Evolutionary conservation across 2,888 invertebrate species (phyloP).

Genomic region (Protonemura montana): DNA sequence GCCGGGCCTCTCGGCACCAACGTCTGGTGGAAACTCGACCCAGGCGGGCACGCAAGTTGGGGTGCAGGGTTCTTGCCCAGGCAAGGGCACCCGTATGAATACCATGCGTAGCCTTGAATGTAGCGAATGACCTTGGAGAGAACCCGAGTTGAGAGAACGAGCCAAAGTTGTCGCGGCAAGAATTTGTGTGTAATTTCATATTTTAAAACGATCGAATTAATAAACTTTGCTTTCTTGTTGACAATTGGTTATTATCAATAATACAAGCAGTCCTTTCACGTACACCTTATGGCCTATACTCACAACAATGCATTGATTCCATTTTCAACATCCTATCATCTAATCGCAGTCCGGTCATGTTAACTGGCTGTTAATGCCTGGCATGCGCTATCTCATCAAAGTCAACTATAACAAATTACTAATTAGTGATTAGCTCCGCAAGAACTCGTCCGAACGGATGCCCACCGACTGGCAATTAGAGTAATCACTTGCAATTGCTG

Average conservation of each 20-base stretch:
- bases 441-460: background rate
- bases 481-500: slow-evolving; percentile 7
- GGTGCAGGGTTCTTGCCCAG: too few relatives aligned
- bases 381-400: background rate
- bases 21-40: slow-evolving; percentile 34
- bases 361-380: background rate
- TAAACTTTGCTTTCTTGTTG: too few relatives aligned
- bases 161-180: too few relatives aligned
- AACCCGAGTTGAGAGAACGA: too few relatives aligned
- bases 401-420: background rate
- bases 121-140: too few relatives aligned
- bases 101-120: too few relatives aligned
- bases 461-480: background rate
- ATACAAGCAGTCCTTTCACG: too few relatives aligned
- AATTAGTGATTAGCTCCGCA: background rate
- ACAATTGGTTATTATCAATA: too few relatives aligned
- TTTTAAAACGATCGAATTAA: too few relatives aligned
- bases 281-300: too few relatives aligned
- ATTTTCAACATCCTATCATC: background rate
- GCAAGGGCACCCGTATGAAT: too few relatives aligned
- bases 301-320: background rate
- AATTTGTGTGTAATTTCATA: too few relatives aligned
- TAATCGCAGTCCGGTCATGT: background rate
- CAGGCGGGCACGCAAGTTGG: background rate
- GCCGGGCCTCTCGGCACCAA: slow-evolving; percentile 23